Evolutionary conservation across 2,113 vertebrate species (phyloP), one percentile per base, ranked within the genome.

Genomic region (Sprattus sprattus): DNA sequence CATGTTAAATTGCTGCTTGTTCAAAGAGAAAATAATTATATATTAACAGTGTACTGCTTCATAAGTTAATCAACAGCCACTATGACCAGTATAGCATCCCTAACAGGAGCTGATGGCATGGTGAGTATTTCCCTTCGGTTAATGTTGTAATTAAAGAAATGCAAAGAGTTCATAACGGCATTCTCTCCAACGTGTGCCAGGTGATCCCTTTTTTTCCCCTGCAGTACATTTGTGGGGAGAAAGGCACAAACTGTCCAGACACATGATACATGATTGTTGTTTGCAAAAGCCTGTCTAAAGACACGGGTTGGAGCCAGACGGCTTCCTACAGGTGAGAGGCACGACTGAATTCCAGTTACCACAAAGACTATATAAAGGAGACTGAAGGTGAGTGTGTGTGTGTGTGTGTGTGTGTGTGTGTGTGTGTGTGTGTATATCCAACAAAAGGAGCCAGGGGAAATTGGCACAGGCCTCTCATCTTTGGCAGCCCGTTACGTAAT

Each of bases 401-500:
- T n/a, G n/a, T n/a, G n/a, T n/a, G n/a, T n/a, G n/a, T n/a, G n/a
- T n/a, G n/a, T n/a, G n/a, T n/a, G n/a, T n/a, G n/a, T 81, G 8
- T 82, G 75, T 88, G 18, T 49, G 6, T 80, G 9, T 82, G 75
- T 88, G 10, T 39, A 39, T 39, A 88, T n/a, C 25, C 64, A 67
- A 67, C 64, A 67, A 67, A 67, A 25, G 20, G 20, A 64, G 20
- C 6, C 64, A 67, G 28, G 28, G 87, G 81, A 81, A 84, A 64
- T 81, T 16, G 50, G 11, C 25, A 84, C 81, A 86, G 50, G 83
- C 71, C 85, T 81, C 71, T 81, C 18, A 25, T 84, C 16, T 83
- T 54, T 81, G 88, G 78, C 82, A 87, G 83, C 60, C 32, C 39
- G 64, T 89, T 94, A 84, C 80, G 50, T 88, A 90, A 88, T 81